Evolutionary conservation across 2,113 vertebrate genomes (phyloP), one percentile per base, ranked within the genome.

Genomic region (Macroglossus sobrinus): DNA sequence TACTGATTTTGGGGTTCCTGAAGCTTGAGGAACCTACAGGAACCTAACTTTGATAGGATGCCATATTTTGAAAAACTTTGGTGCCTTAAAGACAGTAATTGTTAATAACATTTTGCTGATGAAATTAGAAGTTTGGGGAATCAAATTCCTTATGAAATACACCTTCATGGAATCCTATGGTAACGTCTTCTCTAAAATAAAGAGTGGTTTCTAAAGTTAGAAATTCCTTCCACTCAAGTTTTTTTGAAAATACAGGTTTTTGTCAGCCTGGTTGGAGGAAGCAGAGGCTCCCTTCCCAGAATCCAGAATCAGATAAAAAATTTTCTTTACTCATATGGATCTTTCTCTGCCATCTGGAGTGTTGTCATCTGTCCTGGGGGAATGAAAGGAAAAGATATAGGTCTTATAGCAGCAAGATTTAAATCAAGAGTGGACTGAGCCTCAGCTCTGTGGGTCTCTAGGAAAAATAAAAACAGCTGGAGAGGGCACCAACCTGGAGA

Each of bases 41-140:
- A 47, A 33, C 50, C 35, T 80, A 16, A 80, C 80, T 90, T 87
- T 55, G 55, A 72, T 45, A 53, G 16, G 7, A 40, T 81, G 64
- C 40, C 63, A 57, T 18, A 22, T 84, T 82, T 91, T 66, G 22
- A 89, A 89, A 95, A 74, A 24, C 40, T 84, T 76, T 72, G 30
- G 26, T 89, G 33, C 35, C 68, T 93, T 91, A 63, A 24, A 91
- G 76, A 55, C 63, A 76, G 38, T 38, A 84, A 75, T 33, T 74
- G 26, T 55, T 80, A 69, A 79, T 61, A 87, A 40, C 28, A 66
- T 94, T 87, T 95, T 92, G 75, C 43, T 76, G 75, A 87, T 71
- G 89, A 74, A 84, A 84, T 87, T 66, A 63, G 43, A 89, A 22
- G 19, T 55, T 90, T 79, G 35, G 21, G 85, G 82, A 89, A 72